Evolutionary conservation across 2,888 invertebrate genomes (phyloP).

Genomic region (Melangyna quadrimaculata): DNA sequence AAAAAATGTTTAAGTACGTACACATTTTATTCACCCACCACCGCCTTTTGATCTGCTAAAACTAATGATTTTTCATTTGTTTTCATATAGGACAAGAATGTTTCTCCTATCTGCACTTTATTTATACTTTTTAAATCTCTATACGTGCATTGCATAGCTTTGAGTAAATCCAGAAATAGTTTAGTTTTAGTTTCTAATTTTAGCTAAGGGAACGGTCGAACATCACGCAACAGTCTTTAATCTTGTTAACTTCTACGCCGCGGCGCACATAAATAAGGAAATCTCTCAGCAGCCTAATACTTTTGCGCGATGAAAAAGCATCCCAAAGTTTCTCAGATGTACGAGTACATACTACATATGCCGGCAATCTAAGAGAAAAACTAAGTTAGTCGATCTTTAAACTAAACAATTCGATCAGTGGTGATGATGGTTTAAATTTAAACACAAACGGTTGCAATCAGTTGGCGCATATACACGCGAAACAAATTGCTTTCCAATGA

Average conservation of each 20-base stretch:
- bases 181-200: constrained; percentile 21
- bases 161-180: constrained; percentile 12
- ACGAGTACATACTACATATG: background rate
- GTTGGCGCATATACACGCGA: constrained; percentile 13
- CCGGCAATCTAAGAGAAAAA: background rate
- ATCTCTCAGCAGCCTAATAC: constrained; percentile 38
- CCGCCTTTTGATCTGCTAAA: background rate
- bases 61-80: background rate
- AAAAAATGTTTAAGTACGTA: background rate
- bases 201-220: background rate
- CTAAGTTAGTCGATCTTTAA: constrained; percentile 27
- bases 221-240: background rate
- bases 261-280: constrained; percentile 35
- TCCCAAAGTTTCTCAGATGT: background rate
- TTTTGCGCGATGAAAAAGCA: constrained; percentile 25
- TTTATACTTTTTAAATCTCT: background rate
- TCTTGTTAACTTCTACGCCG: constrained; percentile 1
- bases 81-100: background rate
- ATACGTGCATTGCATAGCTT: background rate
- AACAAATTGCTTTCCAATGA: constrained; percentile 58
- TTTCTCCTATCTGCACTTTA: background rate
- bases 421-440: background rate
- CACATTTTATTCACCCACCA: background rate
- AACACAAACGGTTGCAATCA: constrained; percentile 15
- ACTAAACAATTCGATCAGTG: constrained; percentile 35